Conservation (phyloP, 2,113 vertebrate genomes). For the Sialia sialis region DNA sequence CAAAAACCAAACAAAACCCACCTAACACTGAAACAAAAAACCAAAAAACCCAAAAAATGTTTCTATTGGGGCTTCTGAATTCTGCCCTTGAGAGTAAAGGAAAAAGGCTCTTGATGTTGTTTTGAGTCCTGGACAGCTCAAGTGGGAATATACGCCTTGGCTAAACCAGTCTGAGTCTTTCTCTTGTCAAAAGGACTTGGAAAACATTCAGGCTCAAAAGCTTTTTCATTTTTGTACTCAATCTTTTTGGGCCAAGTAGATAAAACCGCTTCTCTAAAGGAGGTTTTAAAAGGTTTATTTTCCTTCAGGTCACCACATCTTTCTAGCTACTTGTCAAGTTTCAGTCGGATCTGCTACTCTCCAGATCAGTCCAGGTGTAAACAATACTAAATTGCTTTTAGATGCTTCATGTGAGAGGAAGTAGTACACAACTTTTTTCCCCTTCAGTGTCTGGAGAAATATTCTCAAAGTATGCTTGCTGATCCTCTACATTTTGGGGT, state of each 20-base stretch:
- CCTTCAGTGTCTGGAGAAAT: not conserved
- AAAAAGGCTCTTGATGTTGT: not conserved
- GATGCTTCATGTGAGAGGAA: not conserved
- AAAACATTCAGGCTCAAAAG: not conserved
- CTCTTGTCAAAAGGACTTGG: not conserved
- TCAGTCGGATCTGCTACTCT: not conserved
- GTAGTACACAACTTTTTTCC: not conserved
- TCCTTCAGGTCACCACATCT: not conserved
- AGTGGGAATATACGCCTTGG: not conserved
- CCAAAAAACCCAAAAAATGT: not conserved
- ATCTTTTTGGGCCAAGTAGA: not conserved
- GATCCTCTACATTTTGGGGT: not conserved
- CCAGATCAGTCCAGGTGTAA: not conserved
- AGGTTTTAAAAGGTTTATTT: not conserved
- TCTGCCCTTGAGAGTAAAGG: not conserved
- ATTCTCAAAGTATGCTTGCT: not conserved
- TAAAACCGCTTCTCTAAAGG: not conserved
- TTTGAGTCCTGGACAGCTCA: not conserved
- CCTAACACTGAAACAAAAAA: too few species aligned
- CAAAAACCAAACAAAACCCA: not conserved
- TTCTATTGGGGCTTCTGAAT: not conserved
- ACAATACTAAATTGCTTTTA: not conserved
- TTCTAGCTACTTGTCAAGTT: not conserved
- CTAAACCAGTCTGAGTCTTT: not conserved
- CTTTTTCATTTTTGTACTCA: slow-evolving; percentile 3